Evolutionary conservation across 1,140 invertebrate species (phyloP), one percentile per base, ranked within the genome.

Genomic region (Calliopsis andreniformis): DNA sequence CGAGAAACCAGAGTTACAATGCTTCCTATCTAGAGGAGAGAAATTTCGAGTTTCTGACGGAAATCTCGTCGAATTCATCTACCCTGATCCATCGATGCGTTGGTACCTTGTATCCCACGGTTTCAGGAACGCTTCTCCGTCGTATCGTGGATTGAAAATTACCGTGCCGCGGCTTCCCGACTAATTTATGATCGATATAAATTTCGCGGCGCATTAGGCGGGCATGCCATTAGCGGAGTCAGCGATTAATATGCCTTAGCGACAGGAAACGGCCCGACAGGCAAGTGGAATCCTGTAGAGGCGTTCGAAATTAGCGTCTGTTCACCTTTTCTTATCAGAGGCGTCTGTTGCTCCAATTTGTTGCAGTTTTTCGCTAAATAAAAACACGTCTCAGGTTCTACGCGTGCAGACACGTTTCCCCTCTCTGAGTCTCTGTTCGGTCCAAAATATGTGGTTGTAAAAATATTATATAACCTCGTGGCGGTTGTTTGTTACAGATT

Each of bases 121-220:
- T 67, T 70, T 45, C 64, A 51, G 43, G 5, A 49, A 16, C 7
- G n/a, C 23, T n/a, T 47, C 28, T n/a, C 73, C 56, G 59, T 25
- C 51, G 2, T 67, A 18, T 23, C 10, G 23, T 25, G 49, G 23
- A 72, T 53, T n/a, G 45, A 53, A 32, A 67, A 55, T 75, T 67
- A 71, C 59, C 20, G 39, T 51, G 64, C 28, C 12, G n/a, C n/a
- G 16, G 25, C 35, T 56, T 35, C 32, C 30, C 55, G 55, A 66
- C 68, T 82, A 82, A 82, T 82, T 82, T 82, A 82, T 82, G 79
- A 82, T 81, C 80, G 80, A 75, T 75, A 75, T 67, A 75, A 75
- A 75, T 75, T 75, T 75, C 66, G 66, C 23, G 53, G 78, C 69
- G 64, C 58, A 56, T 75, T 75, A 75, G 62, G 63, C 63, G 71